A percentile compares a stretch with the other conserved stretches of the same genome.
Conservation (phyloP, 2,797 vertebrate genomes). For the Todus mexicanus region DNA sequence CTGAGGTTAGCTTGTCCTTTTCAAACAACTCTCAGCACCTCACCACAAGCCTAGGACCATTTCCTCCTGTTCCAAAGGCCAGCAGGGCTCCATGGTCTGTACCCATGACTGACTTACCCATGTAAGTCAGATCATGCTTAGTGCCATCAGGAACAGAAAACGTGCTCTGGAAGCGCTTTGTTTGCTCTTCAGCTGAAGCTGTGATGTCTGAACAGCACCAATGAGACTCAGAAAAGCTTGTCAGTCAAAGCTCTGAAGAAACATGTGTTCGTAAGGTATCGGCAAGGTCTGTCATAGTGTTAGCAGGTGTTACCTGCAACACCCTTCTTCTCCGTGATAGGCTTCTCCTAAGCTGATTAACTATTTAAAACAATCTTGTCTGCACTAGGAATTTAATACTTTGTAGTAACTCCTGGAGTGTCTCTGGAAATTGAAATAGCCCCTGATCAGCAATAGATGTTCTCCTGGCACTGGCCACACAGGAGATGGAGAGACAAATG, state of each 20-base stretch:
- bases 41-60: neutral
- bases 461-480: neutral
- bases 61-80: neutral
- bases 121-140: neutral
- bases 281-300: neutral
- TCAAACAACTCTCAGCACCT: neutral
- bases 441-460: neutral
- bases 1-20: neutral
- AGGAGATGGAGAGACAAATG: neutral
- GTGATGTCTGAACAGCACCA: neutral
- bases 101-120: too few species aligned
- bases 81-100: neutral
- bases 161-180: neutral
- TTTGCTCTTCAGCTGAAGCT: neutral
- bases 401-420: neutral
- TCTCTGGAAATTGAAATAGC: neutral
- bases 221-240: neutral
- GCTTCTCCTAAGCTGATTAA: neutral
- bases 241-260: neutral
- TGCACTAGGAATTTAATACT: neutral
- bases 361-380: neutral
- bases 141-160: neutral
- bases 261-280: neutral
- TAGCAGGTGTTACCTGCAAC: neutral
- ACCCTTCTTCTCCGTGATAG: neutral